These are phyloP conservation scores for Hypanus sabinus DNA, from an alignment of 2,113 vertebrate species.

Conservation along the genomic window DNA sequence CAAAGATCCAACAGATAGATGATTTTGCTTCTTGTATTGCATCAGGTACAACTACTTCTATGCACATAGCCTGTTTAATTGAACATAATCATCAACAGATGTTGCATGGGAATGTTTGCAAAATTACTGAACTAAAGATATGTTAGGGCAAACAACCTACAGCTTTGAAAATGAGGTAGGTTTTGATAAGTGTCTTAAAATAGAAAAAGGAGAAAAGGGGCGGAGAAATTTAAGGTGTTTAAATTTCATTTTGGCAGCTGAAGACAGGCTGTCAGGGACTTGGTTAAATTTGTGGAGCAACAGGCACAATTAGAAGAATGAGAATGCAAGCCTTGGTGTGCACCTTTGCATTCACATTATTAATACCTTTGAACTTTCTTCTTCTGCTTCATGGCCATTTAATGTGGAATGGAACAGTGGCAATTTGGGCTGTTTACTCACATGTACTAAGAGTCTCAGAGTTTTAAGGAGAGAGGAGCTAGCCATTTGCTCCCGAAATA, in stretches of 20 bases:
- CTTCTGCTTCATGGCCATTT: neutral
- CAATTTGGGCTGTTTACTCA: neutral
- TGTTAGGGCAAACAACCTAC: no score
- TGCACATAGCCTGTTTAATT: no score
- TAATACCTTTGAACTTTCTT: neutral
- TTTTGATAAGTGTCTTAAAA: no score
- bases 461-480: neutral
- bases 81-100: no score
- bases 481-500: neutral
- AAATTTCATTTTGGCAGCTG: no score
- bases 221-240: no score
- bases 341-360: neutral
- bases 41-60: neutral
- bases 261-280: no score
- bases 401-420: neutral
- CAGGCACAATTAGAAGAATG: neutral
- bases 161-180: no score
- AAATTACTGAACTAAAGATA: no score
- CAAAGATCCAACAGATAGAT: neutral
- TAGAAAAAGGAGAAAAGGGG: no score
- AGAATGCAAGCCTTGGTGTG: neutral
- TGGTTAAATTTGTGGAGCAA: no score
- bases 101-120: no score
- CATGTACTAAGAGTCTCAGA: neutral
- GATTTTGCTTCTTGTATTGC: neutral